phyloP scores from a whole-genome alignment of 1,140 invertebrate genomes.

The Chrysomallon squamiferum region DNA sequence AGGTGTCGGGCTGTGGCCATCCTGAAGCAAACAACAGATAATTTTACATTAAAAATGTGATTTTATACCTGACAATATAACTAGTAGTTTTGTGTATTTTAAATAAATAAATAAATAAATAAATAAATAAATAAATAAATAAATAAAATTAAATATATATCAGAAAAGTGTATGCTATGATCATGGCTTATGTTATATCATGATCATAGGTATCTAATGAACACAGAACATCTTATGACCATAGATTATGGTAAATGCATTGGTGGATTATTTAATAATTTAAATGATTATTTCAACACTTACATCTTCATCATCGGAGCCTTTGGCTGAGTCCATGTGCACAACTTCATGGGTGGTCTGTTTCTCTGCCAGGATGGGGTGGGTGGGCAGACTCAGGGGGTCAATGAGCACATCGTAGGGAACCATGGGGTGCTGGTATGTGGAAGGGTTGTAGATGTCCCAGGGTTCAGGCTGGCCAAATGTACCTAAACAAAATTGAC shows the following conservation, averaged over 20 bases:
- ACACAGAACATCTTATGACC: too few relatives aligned
- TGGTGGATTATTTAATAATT: too few relatives aligned
- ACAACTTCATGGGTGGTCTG: slow-evolving; percentile 45
- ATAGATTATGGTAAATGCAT: too few relatives aligned
- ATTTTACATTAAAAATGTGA: too few relatives aligned
- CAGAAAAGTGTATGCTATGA: background rate
- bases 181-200: too few relatives aligned
- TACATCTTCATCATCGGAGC: slow-evolving; percentile 29
- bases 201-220: too few relatives aligned
- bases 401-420: slow-evolving; percentile 64
- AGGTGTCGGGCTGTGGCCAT: slow-evolving; percentile 30
- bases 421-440: slow-evolving; percentile 62
- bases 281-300: too few relatives aligned
- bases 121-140: background rate
- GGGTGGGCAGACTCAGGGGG: slow-evolving; percentile 59
- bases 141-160: background rate
- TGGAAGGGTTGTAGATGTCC: slow-evolving; percentile 58
- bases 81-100: too few relatives aligned
- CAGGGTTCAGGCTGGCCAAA: slow-evolving; percentile 61
- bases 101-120: too few relatives aligned
- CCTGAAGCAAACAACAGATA: background rate
- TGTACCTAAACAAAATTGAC: slow-evolving; percentile 50
- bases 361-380: slow-evolving; percentile 51
- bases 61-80: too few relatives aligned
- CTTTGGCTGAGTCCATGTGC: slow-evolving; percentile 31